phyloP scores from a whole-genome alignment of 2,113 vertebrate species.

The Hippocampus abdominalis region DNA sequence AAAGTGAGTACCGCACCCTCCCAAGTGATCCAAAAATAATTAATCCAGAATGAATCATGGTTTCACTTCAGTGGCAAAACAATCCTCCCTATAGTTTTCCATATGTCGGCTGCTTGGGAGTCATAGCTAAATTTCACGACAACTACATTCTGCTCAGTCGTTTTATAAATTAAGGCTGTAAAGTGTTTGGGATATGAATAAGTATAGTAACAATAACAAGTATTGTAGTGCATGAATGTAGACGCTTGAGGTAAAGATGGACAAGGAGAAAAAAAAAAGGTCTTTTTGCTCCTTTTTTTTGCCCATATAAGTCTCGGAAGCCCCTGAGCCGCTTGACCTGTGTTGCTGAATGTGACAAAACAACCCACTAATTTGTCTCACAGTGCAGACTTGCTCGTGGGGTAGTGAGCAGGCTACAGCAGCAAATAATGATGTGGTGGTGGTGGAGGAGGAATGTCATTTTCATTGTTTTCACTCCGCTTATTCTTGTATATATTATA shows the following conservation, averaged over 20 bases:
- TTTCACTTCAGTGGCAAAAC: not conserved
- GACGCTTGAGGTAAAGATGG: not conserved
- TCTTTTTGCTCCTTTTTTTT: constrained; percentile 3
- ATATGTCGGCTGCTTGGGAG: not conserved
- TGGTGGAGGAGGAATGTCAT: constrained; percentile 17
- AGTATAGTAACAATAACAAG: no score
- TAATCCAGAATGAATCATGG: not conserved
- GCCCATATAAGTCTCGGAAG: constrained; percentile 31
- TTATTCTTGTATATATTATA: constrained; percentile 42
- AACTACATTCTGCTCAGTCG: not conserved
- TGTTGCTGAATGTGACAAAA: constrained; percentile 50
- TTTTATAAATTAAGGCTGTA: no score
- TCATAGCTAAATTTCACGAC: not conserved
- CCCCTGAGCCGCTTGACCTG: constrained; percentile 44
- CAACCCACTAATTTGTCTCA: constrained; percentile 44
- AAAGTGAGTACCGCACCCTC: not conserved
- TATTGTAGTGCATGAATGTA: constrained; percentile 30
- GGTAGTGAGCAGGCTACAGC: constrained; percentile 19
- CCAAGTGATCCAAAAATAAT: not conserved
- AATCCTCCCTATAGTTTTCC: not conserved
- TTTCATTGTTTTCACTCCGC: constrained; percentile 23
- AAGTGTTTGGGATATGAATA: no score
- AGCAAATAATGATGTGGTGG: constrained; percentile 40
- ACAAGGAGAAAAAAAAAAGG: constrained; percentile 1
- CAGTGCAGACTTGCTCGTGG: constrained; percentile 26